These are phyloP conservation scores for Tetragnatha montana DNA, from an alignment of 2,888 invertebrate species.

Conservation along the genomic window DNA sequence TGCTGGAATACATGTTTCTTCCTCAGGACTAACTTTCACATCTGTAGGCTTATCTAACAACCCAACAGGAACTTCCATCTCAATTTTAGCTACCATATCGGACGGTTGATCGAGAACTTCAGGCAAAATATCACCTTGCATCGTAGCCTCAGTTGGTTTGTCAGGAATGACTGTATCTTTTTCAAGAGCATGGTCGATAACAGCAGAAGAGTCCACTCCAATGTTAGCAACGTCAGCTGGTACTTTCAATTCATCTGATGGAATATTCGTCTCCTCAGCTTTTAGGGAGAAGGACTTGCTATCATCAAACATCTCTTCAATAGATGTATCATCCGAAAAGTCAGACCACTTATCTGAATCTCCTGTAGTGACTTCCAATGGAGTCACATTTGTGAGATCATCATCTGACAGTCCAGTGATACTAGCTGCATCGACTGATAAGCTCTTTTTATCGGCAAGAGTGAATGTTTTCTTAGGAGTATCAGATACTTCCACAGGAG, in stretches of 20 bases:
- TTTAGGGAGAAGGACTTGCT: constrained; percentile 42
- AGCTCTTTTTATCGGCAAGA: neutral
- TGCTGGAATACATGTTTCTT: too few species aligned
- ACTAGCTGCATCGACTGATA: constrained; percentile 4
- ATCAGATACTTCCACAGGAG: neutral
- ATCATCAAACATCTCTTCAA: constrained; percentile 52
- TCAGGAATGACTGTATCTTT: neutral
- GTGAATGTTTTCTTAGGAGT: constrained; percentile 5
- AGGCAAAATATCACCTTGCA: neutral
- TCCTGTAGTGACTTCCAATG: constrained; percentile 43
- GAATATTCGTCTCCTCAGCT: neutral
- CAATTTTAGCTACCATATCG: neutral
- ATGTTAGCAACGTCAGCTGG: neutral
- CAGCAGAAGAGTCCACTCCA: too few species aligned
- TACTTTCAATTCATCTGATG: neutral
- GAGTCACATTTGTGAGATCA: constrained; percentile 58
- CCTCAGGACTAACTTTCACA: neutral
- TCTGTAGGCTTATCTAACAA: neutral
- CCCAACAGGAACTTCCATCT: neutral
- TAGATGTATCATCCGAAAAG: constrained; percentile 50
- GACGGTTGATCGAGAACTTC: neutral
- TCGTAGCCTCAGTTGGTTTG: neutral
- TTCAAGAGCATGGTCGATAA: neutral
- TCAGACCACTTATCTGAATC: constrained; percentile 63
- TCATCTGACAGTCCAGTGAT: constrained; percentile 45